Evolutionary conservation across 2,797 vertebrate genomes (phyloP), one percentile per base, ranked within the genome.

Genomic region (Paratrypauchen microcephalus): DNA sequence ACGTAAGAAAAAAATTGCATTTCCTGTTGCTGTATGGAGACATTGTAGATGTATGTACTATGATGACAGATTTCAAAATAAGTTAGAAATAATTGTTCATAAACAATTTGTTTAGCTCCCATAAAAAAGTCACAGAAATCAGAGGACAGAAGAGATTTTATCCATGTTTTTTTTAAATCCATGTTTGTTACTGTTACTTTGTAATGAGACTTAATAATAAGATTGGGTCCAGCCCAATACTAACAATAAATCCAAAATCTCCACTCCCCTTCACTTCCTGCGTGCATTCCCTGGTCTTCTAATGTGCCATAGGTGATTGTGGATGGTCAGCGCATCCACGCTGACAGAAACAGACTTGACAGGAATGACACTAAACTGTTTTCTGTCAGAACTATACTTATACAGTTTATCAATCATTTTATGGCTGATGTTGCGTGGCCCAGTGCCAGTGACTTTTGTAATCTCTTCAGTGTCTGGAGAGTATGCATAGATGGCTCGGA

Each of bases 381-480:
- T 99, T 63, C 97, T 94, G 91, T 98, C 97, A 0, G 97, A 99
- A 88, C 94, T 99, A 92, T 99, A 99, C 61, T 99, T 99, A 80
- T 97, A 99, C 54, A 99, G 92, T 80, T 96, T 98, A 89, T 99
- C 98, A 0, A 98, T 95, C 98, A 99, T 99, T 88, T 98, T 99
- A 79, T 90, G 95, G 83, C 86, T 90, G 92, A 99, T 96, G 84
- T 72, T 89, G 28, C 93, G 94, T 85, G 75, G 98, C 86, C 98
- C 98, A 0, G 95, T 98, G 77, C 98, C 97, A 0, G 95, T 96
- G 69, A 98, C 93, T 79, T 99, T 99, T 86, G 90, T 85, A 83
- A 99, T 97, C 70, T 98, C 97, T 71, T 99, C 97, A 0, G 95
- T 95, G 79, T 99, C 97, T 0, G 97, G 97, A 3, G 95, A 94